These are phyloP conservation scores for Melanostoma scalare DNA, from an alignment of 2,888 invertebrate genomes.

Conservation along the genomic window DNA sequence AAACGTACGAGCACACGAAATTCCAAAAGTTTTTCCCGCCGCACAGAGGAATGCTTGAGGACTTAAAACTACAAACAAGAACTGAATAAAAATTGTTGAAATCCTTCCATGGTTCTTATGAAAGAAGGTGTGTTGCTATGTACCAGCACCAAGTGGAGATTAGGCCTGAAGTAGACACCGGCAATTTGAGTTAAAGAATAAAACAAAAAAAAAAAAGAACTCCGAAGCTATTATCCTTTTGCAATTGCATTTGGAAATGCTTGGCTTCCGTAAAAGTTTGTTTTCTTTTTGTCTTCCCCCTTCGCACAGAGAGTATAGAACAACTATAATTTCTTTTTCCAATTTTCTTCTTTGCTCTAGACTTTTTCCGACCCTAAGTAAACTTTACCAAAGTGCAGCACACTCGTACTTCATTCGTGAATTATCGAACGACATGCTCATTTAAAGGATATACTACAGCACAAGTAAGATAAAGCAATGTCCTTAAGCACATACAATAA, in stretches of 20 bases:
- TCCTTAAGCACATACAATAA: constrained; percentile 58
- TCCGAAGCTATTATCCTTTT: constrained; percentile 42
- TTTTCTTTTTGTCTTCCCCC: not conserved
- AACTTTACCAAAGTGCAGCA: constrained; percentile 40
- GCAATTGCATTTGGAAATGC: constrained; percentile 36
- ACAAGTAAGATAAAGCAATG: constrained; percentile 51
- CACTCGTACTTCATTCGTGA: constrained; percentile 48
- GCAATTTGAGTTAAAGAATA: constrained; percentile 17
- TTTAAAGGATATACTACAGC: constrained; percentile 51
- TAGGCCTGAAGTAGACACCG: constrained; percentile 33
- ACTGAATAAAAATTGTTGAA: constrained; percentile 21
- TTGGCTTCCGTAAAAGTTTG: constrained; percentile 7
- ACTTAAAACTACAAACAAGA: constrained; percentile 19
- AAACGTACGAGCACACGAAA: constrained; percentile 9
- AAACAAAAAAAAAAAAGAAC: constrained; percentile 10
- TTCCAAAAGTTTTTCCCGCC: constrained; percentile 24
- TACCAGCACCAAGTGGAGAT: constrained; percentile 31
- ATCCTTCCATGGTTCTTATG: constrained; percentile 5
- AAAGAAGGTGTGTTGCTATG: not conserved
- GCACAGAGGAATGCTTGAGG: constrained; percentile 15
- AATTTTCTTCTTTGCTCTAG: constrained; percentile 25
- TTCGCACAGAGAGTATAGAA: constrained; percentile 2
- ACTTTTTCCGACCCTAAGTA: constrained; percentile 2
- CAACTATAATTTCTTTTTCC: constrained; percentile 30
- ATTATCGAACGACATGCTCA: constrained; percentile 64